Evolutionary conservation across 35 echinoderm and acorn worm species (phyloP), one percentile per base, ranked within the genome.

Genomic region (Ptychodera flava): DNA sequence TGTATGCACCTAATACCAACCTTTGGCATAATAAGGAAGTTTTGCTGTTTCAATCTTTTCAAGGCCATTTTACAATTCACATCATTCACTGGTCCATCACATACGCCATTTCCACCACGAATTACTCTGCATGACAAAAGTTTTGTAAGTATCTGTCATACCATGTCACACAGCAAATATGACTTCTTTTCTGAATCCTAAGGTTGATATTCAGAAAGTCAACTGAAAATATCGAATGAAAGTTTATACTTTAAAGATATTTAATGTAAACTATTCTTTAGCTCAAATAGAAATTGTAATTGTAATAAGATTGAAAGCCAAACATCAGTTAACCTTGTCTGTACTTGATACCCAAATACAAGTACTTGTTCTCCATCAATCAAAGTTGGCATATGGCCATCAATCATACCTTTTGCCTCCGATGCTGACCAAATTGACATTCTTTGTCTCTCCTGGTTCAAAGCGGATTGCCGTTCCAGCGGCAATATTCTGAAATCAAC

Each of bases 371-470:
- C n/a, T n/a, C n/a, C n/a, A n/a, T n/a, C n/a, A n/a, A n/a, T n/a
- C n/a, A n/a, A n/a, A n/a, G n/a, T n/a, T n/a, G n/a, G n/a, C n/a
- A n/a, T n/a, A n/a, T n/a, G n/a, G n/a, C n/a, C n/a, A n/a, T n/a
- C n/a, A n/a, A n/a, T n/a, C 76, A 34, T 85, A 94, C 93, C 82
- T 94, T n/a, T 91, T 91, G 33, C 89, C 89, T 33, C 89, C 93
- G 36, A 95, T 95, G 2, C 78, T 78, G 30, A 95, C 93, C 14
- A 95, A 83, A 84, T 91, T 84, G 16, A 95, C 89, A 77, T 95
- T 81, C 33, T 89, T 85, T 0, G 86, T 85, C 79, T 95, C 93
- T 75, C 93, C 93, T 31, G 93, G 93, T 33, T 89, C 83, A 79
- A 95, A 95, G 12, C 93, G 76, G 28, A 91, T 35, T 2, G 93